phyloP scores from a whole-genome alignment of 2,888 invertebrate genomes.

The Thereva nobilitata region DNA sequence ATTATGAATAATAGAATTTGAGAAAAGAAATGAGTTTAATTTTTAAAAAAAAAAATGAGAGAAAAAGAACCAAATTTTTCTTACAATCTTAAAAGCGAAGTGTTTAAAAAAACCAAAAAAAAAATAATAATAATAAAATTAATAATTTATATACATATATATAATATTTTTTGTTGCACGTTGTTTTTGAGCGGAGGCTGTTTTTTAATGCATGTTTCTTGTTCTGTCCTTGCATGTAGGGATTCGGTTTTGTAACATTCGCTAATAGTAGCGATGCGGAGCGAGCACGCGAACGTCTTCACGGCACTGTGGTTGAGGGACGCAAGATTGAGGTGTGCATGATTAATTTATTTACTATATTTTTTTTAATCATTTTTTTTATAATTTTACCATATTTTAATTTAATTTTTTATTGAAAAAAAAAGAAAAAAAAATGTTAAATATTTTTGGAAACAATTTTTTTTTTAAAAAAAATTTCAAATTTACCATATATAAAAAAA shows the following conservation, averaged over 20 bases:
- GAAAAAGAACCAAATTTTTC: constrained; percentile 29
- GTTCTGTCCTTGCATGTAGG: constrained; percentile 97
- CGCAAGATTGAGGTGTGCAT: constrained; percentile 99
- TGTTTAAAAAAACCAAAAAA: constrained; percentile 4
- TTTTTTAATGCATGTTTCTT: constrained; percentile 84
- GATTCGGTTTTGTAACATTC: constrained; percentile 99
- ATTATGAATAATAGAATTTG: constrained; percentile 32
- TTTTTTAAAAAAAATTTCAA: too few species aligned
- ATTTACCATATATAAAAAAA: too few species aligned
- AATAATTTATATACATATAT: constrained; percentile 53
- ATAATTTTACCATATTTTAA: too few species aligned
- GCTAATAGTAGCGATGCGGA: constrained; percentile 99
- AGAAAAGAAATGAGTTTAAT: not conserved
- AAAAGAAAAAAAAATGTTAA: too few species aligned
- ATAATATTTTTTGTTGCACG: constrained; percentile 76
- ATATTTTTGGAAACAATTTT: too few species aligned
- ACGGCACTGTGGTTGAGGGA: constrained; percentile 99
- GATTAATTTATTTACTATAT: constrained; percentile 54
- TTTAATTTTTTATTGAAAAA: too few species aligned
- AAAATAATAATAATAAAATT: constrained; percentile 16
- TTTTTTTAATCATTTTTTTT: constrained; percentile 8
- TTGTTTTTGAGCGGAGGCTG: constrained; percentile 73
- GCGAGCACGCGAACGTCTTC: constrained; percentile 99
- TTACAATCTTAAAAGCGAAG: constrained; percentile 36
- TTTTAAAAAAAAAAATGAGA: constrained; percentile 18